phyloP scores from a whole-genome alignment of 2,888 invertebrate species.

The Eupeodes luniger region DNA sequence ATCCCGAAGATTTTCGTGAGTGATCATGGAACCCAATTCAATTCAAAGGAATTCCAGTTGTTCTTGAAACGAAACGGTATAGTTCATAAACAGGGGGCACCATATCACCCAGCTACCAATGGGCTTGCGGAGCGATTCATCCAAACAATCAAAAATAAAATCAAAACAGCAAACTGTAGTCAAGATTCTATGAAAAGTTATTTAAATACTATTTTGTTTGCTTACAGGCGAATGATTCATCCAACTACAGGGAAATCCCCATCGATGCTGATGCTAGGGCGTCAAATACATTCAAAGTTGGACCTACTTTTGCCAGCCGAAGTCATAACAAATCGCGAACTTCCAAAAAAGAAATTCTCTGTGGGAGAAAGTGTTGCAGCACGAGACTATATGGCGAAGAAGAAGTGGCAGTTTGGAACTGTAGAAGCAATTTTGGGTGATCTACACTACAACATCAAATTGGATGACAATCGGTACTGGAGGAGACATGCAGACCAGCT shows the following conservation, averaged over 20 bases:
- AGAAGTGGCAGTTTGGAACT: slow-evolving; percentile 21
- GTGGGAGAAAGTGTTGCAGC: slow-evolving; percentile 40
- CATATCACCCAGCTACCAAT: slow-evolving; percentile 32
- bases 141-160: slow-evolving; percentile 39
- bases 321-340: slow-evolving; percentile 21
- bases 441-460: slow-evolving; percentile 34
- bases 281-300: slow-evolving; percentile 31
- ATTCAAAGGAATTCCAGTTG: slow-evolving; percentile 56
- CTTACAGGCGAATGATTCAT: slow-evolving; percentile 27
- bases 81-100: slow-evolving; percentile 17
- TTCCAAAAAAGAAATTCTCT: not conserved
- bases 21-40: slow-evolving; percentile 71
- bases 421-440: slow-evolving; percentile 21
- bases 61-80: slow-evolving; percentile 67
- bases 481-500: slow-evolving; percentile 30
- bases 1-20: slow-evolving; percentile 59
- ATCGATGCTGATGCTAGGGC: slow-evolving; percentile 37
- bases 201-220: slow-evolving; percentile 39
- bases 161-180: slow-evolving; percentile 26
- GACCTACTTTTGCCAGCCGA: slow-evolving; percentile 34
- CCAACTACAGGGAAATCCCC: slow-evolving; percentile 21
- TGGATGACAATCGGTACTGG: slow-evolving; percentile 32
- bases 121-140: slow-evolving; percentile 33
- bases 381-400: slow-evolving; percentile 4
- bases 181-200: slow-evolving; percentile 26